Conservation (phyloP, 2,888 invertebrate species). For the Aleiodes alternator region DNA sequence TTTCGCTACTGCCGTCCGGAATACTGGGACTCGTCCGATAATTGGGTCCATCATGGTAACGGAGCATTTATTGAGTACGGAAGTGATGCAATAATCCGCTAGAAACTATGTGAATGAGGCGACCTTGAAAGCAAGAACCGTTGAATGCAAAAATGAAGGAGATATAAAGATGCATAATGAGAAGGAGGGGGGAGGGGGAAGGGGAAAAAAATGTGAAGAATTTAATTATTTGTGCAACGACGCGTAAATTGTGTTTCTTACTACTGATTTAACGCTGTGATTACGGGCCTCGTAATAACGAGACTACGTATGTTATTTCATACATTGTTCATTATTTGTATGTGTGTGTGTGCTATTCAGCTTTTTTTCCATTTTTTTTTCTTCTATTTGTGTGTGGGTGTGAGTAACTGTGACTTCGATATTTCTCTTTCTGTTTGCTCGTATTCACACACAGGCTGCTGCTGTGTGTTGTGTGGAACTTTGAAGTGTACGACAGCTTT, state of each 20-base stretch:
- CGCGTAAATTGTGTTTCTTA: conserved; percentile 23
- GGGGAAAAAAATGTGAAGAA: conserved; percentile 1
- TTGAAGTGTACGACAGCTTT: conserved; percentile 68
- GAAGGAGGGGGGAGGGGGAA: neutral
- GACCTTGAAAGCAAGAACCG: conserved; percentile 28
- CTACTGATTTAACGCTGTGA: conserved; percentile 18
- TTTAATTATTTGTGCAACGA: conserved; percentile 20
- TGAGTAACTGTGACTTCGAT: neutral
- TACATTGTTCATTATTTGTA: conserved; percentile 60
- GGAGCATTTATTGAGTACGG: conserved; percentile 41
- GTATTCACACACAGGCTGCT: neutral
- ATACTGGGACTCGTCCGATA: no score
- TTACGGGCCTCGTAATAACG: conserved; percentile 21
- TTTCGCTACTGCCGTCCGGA: no score
- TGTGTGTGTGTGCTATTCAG: conserved; percentile 23
- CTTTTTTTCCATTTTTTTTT: neutral
- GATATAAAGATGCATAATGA: conserved; percentile 3
- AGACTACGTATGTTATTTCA: conserved; percentile 48
- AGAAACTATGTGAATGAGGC: conserved; percentile 15
- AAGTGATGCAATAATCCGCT: conserved; percentile 40
- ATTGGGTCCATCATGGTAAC: no score
- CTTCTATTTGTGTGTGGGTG: neutral
- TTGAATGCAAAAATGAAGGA: neutral
- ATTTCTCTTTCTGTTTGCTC: conserved; percentile 12
- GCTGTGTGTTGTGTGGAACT: conserved; percentile 52